phyloP scores from a whole-genome alignment of 2,888 invertebrate species.

The Sphaeridia pumilis region DNA sequence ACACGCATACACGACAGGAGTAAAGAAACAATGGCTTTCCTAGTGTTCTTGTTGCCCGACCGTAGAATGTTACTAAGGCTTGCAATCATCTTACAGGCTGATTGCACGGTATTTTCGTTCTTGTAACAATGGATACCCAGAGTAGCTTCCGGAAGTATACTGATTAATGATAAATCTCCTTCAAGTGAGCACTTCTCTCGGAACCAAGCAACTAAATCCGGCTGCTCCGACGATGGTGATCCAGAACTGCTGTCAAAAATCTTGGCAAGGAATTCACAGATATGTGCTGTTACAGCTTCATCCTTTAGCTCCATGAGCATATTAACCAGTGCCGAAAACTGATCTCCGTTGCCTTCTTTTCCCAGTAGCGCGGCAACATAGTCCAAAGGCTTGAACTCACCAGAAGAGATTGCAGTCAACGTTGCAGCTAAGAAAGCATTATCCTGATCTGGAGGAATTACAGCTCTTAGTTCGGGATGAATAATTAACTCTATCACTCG shows the following conservation, averaged over 20 bases:
- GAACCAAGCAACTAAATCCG: conserved; percentile 2
- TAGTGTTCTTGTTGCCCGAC: conserved; percentile 9
- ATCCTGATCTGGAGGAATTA: conserved; percentile 23
- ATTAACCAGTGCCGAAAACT: conserved; percentile 21
- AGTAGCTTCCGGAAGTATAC: conserved; percentile 23
- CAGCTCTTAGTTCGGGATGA: conserved; percentile 20
- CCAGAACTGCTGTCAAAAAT: conserved; percentile 11
- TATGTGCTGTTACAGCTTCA: conserved; percentile 27
- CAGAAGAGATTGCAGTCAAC: conserved; percentile 1
- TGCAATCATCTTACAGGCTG: conserved; percentile 29
- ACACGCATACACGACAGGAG: neutral
- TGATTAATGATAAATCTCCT: conserved; percentile 1
- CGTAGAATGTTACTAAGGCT: conserved; percentile 13
- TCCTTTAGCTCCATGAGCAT: conserved; percentile 24
- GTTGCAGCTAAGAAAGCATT: conserved; percentile 26
- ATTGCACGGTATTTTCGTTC: conserved; percentile 28
- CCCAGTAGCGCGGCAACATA: conserved; percentile 14
- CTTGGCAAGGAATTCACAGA: conserved; percentile 24
- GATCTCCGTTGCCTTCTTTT: conserved; percentile 22
- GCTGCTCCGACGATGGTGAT: neutral
- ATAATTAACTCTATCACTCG: conserved; percentile 24
- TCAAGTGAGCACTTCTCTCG: conserved; percentile 2
- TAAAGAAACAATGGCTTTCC: conserved; percentile 1
- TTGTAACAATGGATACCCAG: conserved; percentile 28
- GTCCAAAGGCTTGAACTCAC: neutral